These are phyloP conservation scores for Numida meleagris DNA, from an alignment of 2,113 vertebrate species.

Conservation along the genomic window DNA sequence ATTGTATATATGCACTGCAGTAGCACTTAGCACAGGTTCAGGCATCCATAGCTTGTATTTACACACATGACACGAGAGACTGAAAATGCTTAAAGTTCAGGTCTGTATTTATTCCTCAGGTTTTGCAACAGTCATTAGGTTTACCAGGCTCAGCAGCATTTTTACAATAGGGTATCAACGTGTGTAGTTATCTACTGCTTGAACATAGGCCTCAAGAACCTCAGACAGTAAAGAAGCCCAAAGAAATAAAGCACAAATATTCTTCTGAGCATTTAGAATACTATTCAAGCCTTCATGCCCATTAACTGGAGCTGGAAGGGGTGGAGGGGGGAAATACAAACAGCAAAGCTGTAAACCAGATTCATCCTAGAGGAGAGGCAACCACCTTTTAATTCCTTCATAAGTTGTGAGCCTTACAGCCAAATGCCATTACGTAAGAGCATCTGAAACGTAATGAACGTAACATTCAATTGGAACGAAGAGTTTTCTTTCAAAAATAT, in stretches of 20 bases:
- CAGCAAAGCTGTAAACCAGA: conserved; percentile 17
- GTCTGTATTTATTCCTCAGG: neutral
- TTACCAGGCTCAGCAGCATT: neutral
- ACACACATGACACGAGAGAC: neutral
- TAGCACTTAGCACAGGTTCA: neutral
- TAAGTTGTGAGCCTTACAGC: neutral
- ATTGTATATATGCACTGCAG: neutral
- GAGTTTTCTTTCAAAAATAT: neutral
- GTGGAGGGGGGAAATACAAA: neutral
- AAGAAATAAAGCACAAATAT: neutral
- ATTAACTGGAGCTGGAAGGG: neutral
- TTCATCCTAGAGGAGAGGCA: neutral
- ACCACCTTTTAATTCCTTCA: conserved; percentile 30
- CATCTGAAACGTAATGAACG: neutral
- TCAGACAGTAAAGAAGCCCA: neutral
- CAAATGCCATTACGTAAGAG: conserved; percentile 22
- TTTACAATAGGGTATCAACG: neutral
- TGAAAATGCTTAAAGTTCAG: conserved; percentile 3
- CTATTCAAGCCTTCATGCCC: neutral
- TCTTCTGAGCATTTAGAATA: neutral
- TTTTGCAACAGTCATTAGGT: neutral
- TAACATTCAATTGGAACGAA: neutral
- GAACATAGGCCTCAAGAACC: neutral
- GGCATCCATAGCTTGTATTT: neutral
- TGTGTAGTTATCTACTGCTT: neutral